Evolutionary conservation across 2,113 vertebrate species (phyloP).

Genomic region (Hypocryptadius cinnamomeus): DNA sequence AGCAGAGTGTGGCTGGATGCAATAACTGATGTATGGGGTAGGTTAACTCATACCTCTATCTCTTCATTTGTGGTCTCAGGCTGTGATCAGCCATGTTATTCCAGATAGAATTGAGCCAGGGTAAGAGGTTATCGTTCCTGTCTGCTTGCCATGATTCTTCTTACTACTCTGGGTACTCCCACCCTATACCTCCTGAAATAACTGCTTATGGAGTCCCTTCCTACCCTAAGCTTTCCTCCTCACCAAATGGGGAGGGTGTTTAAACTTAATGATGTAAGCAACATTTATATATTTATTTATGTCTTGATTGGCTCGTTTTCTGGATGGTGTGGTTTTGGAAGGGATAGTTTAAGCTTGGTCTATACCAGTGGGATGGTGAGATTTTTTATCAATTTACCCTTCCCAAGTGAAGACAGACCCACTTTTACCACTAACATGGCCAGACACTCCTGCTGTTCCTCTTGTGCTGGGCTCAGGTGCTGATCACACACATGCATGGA

Average conservation of each 20-base stretch:
- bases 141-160: background rate
- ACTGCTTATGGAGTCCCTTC: background rate
- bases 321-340: background rate
- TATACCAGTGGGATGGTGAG: background rate
- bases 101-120: background rate
- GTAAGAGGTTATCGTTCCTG: background rate
- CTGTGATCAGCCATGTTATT: background rate
- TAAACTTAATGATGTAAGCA: background rate
- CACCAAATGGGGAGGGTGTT: accelerated
- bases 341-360: background rate
- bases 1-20: background rate
- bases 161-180: background rate
- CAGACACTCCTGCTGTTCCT: background rate
- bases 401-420: background rate
- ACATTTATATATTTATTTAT: background rate
- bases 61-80: background rate
- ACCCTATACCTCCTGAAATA: background rate
- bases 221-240: background rate
- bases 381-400: background rate
- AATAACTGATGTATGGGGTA: background rate
- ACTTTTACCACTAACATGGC: background rate
- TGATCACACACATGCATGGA: background rate
- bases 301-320: background rate
- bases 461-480: background rate
- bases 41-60: background rate